Evolutionary conservation across 2,797 vertebrate species (phyloP).

Genomic region (Esox lucius): DNA sequence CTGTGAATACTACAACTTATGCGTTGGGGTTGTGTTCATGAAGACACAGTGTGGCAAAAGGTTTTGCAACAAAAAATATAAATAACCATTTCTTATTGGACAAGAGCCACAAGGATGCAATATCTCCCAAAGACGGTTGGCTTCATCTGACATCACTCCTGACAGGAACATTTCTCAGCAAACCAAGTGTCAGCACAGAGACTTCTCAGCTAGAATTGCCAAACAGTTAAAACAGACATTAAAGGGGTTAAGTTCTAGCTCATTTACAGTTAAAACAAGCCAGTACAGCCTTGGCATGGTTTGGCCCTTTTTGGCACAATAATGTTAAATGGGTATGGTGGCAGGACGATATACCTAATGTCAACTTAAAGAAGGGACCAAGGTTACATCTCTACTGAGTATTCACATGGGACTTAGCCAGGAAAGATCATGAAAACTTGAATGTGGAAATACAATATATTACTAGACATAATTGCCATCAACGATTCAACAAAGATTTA

Average conservation of each 20-base stretch:
- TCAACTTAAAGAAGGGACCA: background rate
- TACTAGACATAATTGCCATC: background rate
- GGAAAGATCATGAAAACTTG: no score
- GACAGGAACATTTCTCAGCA: conserved; percentile 3
- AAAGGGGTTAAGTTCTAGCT: background rate
- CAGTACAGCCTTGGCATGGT: background rate
- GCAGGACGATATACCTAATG: background rate
- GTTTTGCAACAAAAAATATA: background rate
- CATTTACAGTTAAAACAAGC: background rate
- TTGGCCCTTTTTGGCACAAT: no score
- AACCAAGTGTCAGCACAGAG: background rate
- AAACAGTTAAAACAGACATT: background rate
- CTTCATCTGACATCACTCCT: conserved; percentile 51
- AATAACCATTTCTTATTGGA: background rate
- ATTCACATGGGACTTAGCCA: no score
- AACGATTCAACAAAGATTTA: background rate
- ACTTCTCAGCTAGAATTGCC: background rate
- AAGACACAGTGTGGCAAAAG: background rate
- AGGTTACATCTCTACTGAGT: no score
- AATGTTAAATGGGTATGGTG: background rate
- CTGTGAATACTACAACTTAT: no score
- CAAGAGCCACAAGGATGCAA: background rate
- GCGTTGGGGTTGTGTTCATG: background rate
- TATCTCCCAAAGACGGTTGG: conserved; percentile 21
- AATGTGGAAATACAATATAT: no score